phyloP scores from a whole-genome alignment of 2,113 vertebrate species.

The Lipophrys pholis region DNA sequence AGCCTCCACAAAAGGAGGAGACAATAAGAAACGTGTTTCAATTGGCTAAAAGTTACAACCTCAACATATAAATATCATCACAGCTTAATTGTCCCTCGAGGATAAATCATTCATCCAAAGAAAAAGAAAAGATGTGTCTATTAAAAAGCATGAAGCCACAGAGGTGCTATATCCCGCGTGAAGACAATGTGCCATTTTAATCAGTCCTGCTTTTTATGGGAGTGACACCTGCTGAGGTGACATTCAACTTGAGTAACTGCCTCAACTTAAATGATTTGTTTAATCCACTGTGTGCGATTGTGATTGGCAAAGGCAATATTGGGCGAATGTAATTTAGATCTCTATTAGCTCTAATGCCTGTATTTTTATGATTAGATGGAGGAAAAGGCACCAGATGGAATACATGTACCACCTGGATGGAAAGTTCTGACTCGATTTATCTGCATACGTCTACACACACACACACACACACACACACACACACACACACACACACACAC shows the following conservation, averaged over 20 bases:
- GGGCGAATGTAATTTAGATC: conserved; percentile 69
- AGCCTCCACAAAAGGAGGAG: conserved; percentile 45
- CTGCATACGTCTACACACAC: conserved; percentile 3
- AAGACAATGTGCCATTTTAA: conserved; percentile 60
- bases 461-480: conserved; percentile 20
- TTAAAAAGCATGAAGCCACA: conserved; percentile 6
- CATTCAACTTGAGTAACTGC: conserved; percentile 67
- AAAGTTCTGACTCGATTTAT: conserved; percentile 8
- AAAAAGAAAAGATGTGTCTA: conserved; percentile 1
- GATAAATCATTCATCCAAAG: conserved; percentile 17
- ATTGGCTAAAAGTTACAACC: conserved; percentile 6
- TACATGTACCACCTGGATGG: conserved; percentile 56
- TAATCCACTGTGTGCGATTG: conserved; percentile 71
- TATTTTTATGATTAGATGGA: conserved; percentile 65
- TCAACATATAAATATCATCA: conserved; percentile 33
- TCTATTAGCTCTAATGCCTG: conserved; percentile 72
- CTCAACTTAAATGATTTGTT: conserved; percentile 65
- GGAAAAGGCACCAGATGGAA: conserved; percentile 68
- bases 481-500: conserved; percentile 31
- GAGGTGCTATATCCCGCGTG: conserved; percentile 33
- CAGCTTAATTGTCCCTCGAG: conserved; percentile 25
- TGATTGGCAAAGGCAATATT: conserved; percentile 74
- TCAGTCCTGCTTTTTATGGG: conserved; percentile 54
- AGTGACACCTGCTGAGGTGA: conserved; percentile 72
- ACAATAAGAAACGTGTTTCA: conserved; percentile 31